Conservation (phyloP, 1,140 invertebrate species). For the Amphibalanus amphitrite region DNA sequence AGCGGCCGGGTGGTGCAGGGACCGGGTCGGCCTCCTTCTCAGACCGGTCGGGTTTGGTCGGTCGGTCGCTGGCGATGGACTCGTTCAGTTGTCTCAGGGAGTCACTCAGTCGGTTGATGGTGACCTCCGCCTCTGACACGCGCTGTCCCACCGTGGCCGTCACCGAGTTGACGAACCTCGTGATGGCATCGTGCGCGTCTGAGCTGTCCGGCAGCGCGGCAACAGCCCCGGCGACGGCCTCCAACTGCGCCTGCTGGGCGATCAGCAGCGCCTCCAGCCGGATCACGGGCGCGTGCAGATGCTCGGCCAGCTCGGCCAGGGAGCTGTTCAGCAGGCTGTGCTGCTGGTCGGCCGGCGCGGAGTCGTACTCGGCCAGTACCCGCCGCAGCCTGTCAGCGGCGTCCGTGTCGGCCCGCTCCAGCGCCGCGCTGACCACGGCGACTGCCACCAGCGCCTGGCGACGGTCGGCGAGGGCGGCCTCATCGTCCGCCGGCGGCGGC, state of each 20-base stretch:
- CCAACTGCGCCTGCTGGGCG: neutral
- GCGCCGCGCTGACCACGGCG: neutral
- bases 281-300: neutral
- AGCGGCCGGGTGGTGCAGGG: too few relatives aligned
- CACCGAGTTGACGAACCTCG: neutral
- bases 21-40: neutral
- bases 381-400: neutral
- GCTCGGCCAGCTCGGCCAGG: neutral
- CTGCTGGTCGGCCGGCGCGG: neutral
- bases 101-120: neutral
- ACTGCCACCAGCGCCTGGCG: neutral
- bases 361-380: neutral
- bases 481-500: too few relatives aligned
- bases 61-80: neutral
- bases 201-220: neutral
- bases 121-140: neutral
- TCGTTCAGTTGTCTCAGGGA: neutral
- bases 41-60: neutral
- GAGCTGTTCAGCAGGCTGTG: neutral
- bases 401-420: neutral
- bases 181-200: neutral
- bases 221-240: neutral
- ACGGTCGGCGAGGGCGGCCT: too few relatives aligned
- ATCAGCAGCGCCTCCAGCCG: neutral
- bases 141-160: neutral